phyloP scores from a whole-genome alignment of 2,797 vertebrate genomes.

The Eleutherodactylus coqui region DNA sequence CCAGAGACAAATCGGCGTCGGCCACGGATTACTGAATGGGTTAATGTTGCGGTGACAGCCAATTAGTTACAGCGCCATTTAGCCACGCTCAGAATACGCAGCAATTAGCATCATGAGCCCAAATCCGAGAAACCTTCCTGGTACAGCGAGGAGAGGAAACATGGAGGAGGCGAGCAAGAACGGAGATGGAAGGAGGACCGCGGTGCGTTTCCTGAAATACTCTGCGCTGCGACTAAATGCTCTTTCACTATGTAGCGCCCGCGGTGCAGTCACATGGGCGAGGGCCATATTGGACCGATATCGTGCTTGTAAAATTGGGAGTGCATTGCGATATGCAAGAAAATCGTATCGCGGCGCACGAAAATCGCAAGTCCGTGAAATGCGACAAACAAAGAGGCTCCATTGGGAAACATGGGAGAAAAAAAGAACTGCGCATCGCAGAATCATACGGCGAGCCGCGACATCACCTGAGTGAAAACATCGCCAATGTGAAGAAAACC shows the following conservation, averaged over 20 bases:
- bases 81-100: conserved; percentile 10
- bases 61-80: conserved; percentile 25
- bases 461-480: no score
- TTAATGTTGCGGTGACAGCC: conserved; percentile 36
- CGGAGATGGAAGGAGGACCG: neutral
- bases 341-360: no score
- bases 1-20: conserved; percentile 9
- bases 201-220: neutral
- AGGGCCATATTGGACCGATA: no score
- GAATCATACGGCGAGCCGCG: no score
- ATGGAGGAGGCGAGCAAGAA: neutral
- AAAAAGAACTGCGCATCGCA: no score
- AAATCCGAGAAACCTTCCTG: neutral
- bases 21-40: conserved; percentile 29
- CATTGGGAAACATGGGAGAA: no score
- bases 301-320: no score
- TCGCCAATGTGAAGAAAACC: no score
- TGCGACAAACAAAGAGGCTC: no score
- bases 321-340: no score
- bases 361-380: no score
- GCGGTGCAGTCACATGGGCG: neutral
- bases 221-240: neutral
- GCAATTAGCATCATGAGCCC: conserved; percentile 36
- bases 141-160: neutral
- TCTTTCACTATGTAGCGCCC: no score